Base-by-base conservation (phyloP, 2,888 invertebrate species). In the Dione juno region DNA sequence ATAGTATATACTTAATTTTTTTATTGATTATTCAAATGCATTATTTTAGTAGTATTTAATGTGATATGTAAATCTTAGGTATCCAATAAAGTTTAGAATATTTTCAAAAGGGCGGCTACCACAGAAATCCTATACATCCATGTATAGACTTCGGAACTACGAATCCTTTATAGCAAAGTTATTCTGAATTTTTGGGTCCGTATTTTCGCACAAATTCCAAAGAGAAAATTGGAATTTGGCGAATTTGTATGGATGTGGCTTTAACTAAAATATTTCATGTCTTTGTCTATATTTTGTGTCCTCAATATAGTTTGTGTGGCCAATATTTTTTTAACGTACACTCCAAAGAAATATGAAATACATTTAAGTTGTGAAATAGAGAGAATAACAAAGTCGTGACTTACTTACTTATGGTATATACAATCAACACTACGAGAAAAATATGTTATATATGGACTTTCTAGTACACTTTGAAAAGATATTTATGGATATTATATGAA, bases 151-250 rank as follows among this genome's bases (percentile, higher is more conserved):
- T 54, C 43, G 41, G 19, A 35, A 50, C 58, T 48, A 10, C 37
- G 11, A n/a, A 7, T 50, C 61, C 61, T 67, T 67, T 53, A 53
- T 61, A 16, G 52, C 41, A 61, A 61, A 40, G 61, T 61, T 43
- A 40, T 35, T 28, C 28, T 1, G 7, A 52, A 52, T 53, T 52
- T 61, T 53, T 53, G 16, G 35, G 35, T 35, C 61, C 59, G 43
- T 53, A 61, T 61, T 67, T 54, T 66, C 45, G 28, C 57, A n/a
- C 1, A 3, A 53, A 43, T 35, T 19, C 28, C 50, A 28, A 35
- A 16, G 43, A 54, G 13, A 14, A 63, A 50, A 37, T 48, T 16
- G 11, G 48, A 48, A 10, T 50, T 63, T 37, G 2, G 48, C 37
- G 8, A 41, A 16, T 16, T 50, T 63, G 21, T 8, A 19, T 63